phyloP scores from a whole-genome alignment of 1,140 invertebrate genomes.

The Globodera rostochiensis region DNA sequence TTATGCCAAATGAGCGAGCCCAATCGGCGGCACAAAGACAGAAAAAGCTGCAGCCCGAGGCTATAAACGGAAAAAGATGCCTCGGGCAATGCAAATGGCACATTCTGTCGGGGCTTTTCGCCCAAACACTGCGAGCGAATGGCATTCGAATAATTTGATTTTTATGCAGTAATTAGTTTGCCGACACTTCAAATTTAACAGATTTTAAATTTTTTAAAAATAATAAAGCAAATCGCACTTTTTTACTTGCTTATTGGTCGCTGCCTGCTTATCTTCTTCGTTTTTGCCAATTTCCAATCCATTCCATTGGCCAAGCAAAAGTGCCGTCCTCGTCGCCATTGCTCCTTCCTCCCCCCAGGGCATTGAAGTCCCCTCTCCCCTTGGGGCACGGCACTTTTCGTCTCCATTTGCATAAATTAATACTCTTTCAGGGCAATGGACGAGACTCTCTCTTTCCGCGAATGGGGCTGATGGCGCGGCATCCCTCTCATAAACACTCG shows the following conservation, averaged over 20 bases:
- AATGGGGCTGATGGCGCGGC: background rate
- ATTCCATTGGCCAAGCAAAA: background rate
- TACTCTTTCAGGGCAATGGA: background rate
- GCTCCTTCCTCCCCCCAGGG: background rate
- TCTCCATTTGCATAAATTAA: slow-evolving; percentile 2
- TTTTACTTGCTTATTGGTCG: background rate
- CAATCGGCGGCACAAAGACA: background rate
- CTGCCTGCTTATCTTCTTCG: background rate
- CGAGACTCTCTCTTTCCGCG: background rate
- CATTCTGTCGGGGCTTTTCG: background rate
- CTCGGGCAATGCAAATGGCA: background rate
- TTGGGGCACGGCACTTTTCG: background rate
- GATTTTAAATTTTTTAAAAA: no score
- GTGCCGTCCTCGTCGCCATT: background rate
- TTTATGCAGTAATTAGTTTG: background rate
- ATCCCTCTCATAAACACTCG: background rate
- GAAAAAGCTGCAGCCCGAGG: background rate
- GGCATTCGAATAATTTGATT: background rate
- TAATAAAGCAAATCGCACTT: background rate
- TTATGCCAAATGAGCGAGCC: slow-evolving; percentile 1
- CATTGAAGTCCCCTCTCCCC: no score
- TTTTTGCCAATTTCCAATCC: background rate
- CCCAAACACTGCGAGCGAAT: background rate
- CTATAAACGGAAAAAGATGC: background rate
- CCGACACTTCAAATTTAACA: no score